Conservation (phyloP, 2,797 vertebrate species). For the Peromyscus melanophrys region DNA sequence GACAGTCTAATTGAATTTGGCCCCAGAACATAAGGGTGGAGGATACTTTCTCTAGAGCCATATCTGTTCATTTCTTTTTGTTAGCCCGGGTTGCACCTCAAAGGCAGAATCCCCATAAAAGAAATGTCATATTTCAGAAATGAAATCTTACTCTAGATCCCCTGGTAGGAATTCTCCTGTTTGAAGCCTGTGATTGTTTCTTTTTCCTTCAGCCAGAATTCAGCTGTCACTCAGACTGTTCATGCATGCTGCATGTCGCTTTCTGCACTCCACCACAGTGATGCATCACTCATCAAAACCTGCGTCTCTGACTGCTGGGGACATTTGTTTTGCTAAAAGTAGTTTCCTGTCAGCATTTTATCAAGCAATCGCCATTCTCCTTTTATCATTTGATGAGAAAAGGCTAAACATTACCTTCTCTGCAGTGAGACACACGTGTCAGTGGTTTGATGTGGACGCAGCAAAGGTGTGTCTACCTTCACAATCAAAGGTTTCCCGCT, state of each 20-base stretch:
- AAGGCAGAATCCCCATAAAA: conserved; percentile 42
- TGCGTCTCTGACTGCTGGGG: conserved; percentile 41
- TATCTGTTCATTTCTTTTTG: background rate
- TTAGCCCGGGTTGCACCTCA: conserved; percentile 34
- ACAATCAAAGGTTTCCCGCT: conserved; percentile 71
- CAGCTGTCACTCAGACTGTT: conserved; percentile 44
- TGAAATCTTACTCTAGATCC: conserved; percentile 38
- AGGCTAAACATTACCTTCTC: background rate
- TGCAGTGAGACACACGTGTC: background rate
- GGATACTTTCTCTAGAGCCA: background rate
- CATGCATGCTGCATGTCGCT: background rate
- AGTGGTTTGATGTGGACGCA: conserved; percentile 32
- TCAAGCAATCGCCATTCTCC: conserved; percentile 35
- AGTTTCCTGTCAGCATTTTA: conserved; percentile 67
- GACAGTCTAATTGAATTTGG: background rate
- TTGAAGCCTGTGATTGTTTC: conserved; percentile 29
- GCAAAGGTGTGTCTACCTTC: conserved; percentile 27
- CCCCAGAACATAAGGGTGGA: background rate
- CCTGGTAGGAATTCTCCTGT: background rate
- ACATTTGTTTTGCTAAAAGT: conserved; percentile 57
- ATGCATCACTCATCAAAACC: conserved; percentile 61
- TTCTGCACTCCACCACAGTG: background rate
- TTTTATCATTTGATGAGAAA: conserved; percentile 62
- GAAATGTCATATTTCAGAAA: conserved; percentile 58
- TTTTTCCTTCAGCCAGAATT: conserved; percentile 58